Evolutionary conservation across 35 echinoderm and acorn worm species (phyloP), one percentile per base, ranked within the genome.

Genomic region (Anneissia japonica): DNA sequence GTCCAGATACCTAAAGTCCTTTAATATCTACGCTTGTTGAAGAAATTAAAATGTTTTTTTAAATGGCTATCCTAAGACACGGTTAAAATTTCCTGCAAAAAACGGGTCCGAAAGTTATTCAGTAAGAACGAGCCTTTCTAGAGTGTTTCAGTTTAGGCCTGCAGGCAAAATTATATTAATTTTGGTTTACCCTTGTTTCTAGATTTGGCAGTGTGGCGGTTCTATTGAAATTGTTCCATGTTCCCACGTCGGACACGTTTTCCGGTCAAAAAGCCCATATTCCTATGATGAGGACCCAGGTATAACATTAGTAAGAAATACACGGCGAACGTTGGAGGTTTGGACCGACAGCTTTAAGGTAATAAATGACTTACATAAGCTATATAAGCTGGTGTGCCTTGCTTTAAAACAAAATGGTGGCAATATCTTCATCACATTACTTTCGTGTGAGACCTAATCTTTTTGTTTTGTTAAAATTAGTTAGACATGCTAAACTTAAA

Each of bases 121-220:
- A 13, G n/a, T 13, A 64, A n/a, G 14, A 43, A 43, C 40, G 26
- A 23, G 51, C 51, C 51, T 64, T 19, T 26, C 40, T 30, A 9
- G 74, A 75, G 26, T 30, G 51, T 64, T 64, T 30, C 32, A 75
- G 4, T 75, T 75, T 26, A 28, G 9, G 26, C 51, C 51, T n/a
- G 12, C 51, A 75, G 26, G 73, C 73, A 75, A 75, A 75, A 28
- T 4, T 75, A 5, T 77, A 77, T 37, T 35, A 37, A n/a, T 32
- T 13, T 13, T 12, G 33, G 33, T 12, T 7, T 77, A 34, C 11
- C 23, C 23, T 77, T 32, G 16, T 37, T 32, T 34, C 33, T 32
- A 81, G 79, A 32, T 81, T 37, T 81, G 79, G 79, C 35, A 38
- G 79, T 81, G 79, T 40, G 79, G 79, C 0, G 79, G 79, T 0